Percentiles rank a stretch among this genome's conserved stretches.
These are phyloP conservation scores for Parotia lawesii DNA, from an alignment of 2,113 vertebrate genomes.

Conservation along the genomic window DNA sequence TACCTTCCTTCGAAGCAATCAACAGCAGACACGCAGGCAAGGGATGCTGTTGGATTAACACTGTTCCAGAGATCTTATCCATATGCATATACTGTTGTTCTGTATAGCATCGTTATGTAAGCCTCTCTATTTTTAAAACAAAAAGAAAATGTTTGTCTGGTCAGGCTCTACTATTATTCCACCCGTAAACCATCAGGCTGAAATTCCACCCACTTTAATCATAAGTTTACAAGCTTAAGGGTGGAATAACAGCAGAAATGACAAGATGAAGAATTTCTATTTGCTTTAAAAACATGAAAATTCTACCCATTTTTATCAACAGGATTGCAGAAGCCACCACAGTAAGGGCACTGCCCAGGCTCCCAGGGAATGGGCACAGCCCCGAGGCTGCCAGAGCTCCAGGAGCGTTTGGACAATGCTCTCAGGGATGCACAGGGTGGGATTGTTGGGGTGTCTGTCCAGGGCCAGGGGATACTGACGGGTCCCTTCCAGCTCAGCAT, in stretches of 20 bases:
- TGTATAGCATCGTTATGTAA: neutral
- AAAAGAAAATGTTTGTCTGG: neutral
- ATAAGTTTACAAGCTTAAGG: neutral
- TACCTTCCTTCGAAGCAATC: neutral
- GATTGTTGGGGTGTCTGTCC: neutral
- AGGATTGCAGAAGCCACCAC: neutral
- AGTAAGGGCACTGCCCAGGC: neutral
- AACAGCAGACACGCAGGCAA: neutral
- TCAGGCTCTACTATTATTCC: neutral
- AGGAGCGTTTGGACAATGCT: accelerated
- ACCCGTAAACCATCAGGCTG: neutral
- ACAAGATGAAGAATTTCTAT: neutral
- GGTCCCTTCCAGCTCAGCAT: neutral
- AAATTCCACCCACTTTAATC: slow-evolving; percentile 9
- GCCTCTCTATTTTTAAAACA: slow-evolving; percentile 12
- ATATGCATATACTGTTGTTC: neutral
- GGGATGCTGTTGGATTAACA: neutral
- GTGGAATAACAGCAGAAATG: neutral
- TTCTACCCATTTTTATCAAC: neutral
- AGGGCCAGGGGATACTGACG: neutral
- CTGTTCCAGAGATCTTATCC: neutral
- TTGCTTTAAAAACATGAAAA: neutral
- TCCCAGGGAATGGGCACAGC: neutral
- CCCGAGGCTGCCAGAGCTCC: neutral
- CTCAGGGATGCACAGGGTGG: neutral